Base-by-base conservation (phyloP, 2,113 vertebrate genomes). In the Forbesichthys agassizii region DNA sequence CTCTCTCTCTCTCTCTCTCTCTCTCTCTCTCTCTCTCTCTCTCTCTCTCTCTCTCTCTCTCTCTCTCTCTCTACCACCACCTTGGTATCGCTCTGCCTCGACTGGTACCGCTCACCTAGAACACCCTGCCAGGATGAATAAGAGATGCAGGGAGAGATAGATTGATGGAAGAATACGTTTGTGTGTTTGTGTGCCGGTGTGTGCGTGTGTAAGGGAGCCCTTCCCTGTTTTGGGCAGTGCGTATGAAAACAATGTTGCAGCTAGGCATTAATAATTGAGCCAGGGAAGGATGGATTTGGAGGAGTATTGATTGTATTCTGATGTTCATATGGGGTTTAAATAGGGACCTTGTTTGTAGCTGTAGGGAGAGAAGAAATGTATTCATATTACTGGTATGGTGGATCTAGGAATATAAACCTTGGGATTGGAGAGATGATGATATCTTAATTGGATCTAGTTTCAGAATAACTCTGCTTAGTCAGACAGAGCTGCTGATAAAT, bases 1-100 rank as follows among this genome's bases (percentile, higher is more conserved):
- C 86, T 85, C 86, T 83, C 84, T 86, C 80, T 88, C 78, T 84
- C 86, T 88, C 86, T 88, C 88, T 81, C 83, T 73, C 84, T 76
- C 81, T 75, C 75, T 85, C 64, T 33, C 69, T 58, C 63, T 64
- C 20, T 20, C 20, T 20, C 20, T 20, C 20, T 20, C 20, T 20
- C 20, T 20, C 20, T 20, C 20, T 20, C 20, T 83, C 33, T 63
- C 63, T 80, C 81, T 90, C 85, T 82, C 72, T 51, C 72, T 77
- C 83, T 76, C 81, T 75, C 75, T 84, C 64, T 33, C 69, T 58
- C 63, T 64, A 36, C 69, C 36, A 42, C 36, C 5, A 42, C 7
- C 36, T 42, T 42, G 4, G 36, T 42, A 42, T 42, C 36, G 36
- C 36, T 42, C 36, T 42, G 36, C 36, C 36, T 42, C 36, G 7